Conservation (phyloP, 2,888 invertebrate species). For the Helobdella robusta region DNA sequence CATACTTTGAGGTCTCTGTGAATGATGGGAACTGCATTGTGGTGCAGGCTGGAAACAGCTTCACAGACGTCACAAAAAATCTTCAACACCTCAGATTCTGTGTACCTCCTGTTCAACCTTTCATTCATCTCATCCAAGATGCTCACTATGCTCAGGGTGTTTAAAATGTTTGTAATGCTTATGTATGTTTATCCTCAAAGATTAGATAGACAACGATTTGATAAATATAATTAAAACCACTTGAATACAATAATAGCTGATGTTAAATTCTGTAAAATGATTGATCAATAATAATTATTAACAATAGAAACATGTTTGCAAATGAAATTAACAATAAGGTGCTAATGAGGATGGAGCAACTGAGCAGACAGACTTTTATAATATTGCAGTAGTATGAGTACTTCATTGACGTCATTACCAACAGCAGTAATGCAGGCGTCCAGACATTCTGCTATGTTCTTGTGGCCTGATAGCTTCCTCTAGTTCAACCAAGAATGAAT, state of each 20-base stretch:
- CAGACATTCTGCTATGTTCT: slow-evolving; percentile 77
- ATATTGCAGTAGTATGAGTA: slow-evolving; percentile 75
- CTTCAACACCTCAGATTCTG: slow-evolving; percentile 60
- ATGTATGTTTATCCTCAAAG: background rate
- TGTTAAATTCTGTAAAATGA: background rate
- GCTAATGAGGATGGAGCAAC: too few species aligned
- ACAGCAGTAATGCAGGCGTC: slow-evolving; percentile 70
- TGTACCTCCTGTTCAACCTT: slow-evolving; percentile 51
- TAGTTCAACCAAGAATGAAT: slow-evolving; percentile 37
- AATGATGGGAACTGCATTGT: slow-evolving; percentile 81
- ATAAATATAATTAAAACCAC: background rate
- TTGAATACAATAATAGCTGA: background rate
- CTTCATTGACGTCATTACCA: slow-evolving; percentile 74
- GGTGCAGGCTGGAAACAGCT: slow-evolving; percentile 78
- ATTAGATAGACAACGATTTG: background rate
- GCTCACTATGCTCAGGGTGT: background rate
- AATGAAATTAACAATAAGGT: too few species aligned
- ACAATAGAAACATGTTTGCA: too few species aligned
- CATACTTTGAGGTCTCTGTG: slow-evolving; percentile 77
- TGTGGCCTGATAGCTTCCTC: slow-evolving; percentile 71
- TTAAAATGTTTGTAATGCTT: background rate
- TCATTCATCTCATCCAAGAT: slow-evolving; percentile 62
- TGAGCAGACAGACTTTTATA: slow-evolving; percentile 54
- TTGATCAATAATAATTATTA: background rate
- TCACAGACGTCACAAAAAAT: slow-evolving; percentile 86